Base-by-base conservation (phyloP, 2,888 invertebrate genomes). In the Rhaphigaster nebulosa region DNA sequence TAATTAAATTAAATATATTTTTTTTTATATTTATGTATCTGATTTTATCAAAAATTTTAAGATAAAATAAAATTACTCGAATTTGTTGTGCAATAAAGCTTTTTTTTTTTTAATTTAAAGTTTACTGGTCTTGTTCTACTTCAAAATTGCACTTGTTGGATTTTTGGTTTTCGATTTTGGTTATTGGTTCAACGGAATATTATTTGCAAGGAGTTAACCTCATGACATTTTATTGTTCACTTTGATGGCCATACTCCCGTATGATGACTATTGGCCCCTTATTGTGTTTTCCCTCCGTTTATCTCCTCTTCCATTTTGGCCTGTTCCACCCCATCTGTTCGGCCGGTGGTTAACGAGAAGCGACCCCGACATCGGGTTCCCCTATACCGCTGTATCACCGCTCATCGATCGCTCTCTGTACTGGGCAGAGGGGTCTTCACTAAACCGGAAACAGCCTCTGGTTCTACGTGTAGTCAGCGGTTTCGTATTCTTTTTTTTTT, bases 311-410 rank as follows among this genome's bases (percentile, higher is more conserved):
- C 65, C 60, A 54, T 54, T 54, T 3, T 10, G 54, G 54, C 4
- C 54, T 8, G 65, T 65, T 65, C 65, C 65, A 29, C 65, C 65
- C 65, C 65, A 65, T 65, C 65, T 65, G 65, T 29, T 15, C 65
- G 13, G 65, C 4, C 65, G 13, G 29, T 65, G 65, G 65, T 29
- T 65, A 65, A 65, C 65, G 65, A 65, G 65, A 15, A n/a, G 60
- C 60, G 60, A n/a, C n/a, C 65, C 65, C 29, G 65, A n/a, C 60
- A 60, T 54, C 26, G 3, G 65, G 29, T 65, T 65, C 65, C 65
- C 65, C 65, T 65, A 60, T 60, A 65, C 15, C 65, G 65, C 65
- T 65, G 65, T 65, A 65, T 65, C 65, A 65, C 65, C 65, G 65
- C 65, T 29, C 65, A 65, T 65, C 65, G 65, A 65, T 65, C 65